Conservation (phyloP, 2,797 vertebrate species). For the Acanthopagrus latus region DNA sequence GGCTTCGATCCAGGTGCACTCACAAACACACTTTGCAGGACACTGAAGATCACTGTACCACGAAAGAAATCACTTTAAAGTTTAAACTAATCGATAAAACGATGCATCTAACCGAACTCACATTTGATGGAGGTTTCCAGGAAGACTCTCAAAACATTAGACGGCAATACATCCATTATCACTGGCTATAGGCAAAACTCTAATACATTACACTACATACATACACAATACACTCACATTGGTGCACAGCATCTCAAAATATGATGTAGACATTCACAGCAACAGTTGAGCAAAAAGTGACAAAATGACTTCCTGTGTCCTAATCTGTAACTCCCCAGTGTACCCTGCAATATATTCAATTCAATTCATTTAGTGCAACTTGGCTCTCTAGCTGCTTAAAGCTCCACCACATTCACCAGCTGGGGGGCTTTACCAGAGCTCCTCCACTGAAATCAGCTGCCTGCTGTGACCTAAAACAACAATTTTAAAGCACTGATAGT, state of each 20-base stretch:
- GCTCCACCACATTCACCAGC: background rate
- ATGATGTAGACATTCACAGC: background rate
- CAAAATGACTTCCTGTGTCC: background rate
- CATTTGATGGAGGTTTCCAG: background rate
- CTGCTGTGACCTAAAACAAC: background rate
- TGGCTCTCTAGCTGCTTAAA: background rate
- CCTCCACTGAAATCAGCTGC: background rate
- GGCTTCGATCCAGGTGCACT: background rate
- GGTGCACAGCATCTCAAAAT: background rate
- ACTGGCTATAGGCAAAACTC: background rate
- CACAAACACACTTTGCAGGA: background rate
- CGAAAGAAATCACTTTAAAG: background rate
- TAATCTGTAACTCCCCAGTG: background rate
- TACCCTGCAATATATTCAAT: too few relatives aligned
- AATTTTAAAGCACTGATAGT: background rate
- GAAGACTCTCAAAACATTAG: background rate
- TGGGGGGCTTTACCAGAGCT: background rate
- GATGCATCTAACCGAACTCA: background rate
- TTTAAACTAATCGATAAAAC: background rate
- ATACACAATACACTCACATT: background rate
- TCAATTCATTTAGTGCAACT: too few relatives aligned
- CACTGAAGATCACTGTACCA: background rate
- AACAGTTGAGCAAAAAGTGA: background rate
- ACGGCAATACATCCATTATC: too few relatives aligned
- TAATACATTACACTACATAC: too few relatives aligned